Evolutionary conservation across 2,888 invertebrate species (phyloP).

Genomic region (Napeogenes sylphis): DNA sequence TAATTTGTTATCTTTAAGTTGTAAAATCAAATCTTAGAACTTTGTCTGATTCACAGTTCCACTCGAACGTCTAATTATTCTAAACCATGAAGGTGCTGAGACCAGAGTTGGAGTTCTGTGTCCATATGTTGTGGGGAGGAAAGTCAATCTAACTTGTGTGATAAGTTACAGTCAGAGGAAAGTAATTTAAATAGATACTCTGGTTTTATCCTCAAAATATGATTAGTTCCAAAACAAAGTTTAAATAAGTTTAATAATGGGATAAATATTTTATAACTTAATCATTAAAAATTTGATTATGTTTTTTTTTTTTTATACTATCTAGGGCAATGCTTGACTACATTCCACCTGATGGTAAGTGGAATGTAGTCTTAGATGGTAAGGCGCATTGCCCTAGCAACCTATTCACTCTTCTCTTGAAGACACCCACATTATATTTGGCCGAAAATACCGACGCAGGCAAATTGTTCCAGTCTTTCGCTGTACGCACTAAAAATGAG

Average conservation of each 20-base stretch:
- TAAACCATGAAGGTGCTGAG: constrained; percentile 82
- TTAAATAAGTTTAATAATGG: not conserved
- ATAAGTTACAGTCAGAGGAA: constrained; percentile 81
- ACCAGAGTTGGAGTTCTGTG: constrained; percentile 83
- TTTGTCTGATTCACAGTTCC: constrained; percentile 78
- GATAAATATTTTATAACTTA: not conserved
- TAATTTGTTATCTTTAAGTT: not conserved
- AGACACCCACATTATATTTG: too few species aligned
- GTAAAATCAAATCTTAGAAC: not conserved
- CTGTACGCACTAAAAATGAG: too few species aligned
- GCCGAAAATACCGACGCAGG: too few species aligned
- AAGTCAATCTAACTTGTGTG: constrained; percentile 84
- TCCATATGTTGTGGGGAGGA: constrained; percentile 87
- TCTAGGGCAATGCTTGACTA: too few species aligned
- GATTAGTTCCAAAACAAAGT: not conserved
- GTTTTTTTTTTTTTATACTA: too few species aligned
- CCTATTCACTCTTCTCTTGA: too few species aligned
- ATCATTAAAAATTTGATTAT: not conserved
- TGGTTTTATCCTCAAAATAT: not conserved
- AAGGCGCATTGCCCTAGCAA: too few species aligned
- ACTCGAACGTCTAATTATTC: constrained; percentile 84
- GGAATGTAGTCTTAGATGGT: too few species aligned
- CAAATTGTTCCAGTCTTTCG: too few species aligned
- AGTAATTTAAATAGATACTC: constrained; percentile 32
- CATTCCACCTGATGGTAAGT: too few species aligned